phyloP scores from a whole-genome alignment of 2,888 invertebrate genomes.

The Lycaena phlaeas region DNA sequence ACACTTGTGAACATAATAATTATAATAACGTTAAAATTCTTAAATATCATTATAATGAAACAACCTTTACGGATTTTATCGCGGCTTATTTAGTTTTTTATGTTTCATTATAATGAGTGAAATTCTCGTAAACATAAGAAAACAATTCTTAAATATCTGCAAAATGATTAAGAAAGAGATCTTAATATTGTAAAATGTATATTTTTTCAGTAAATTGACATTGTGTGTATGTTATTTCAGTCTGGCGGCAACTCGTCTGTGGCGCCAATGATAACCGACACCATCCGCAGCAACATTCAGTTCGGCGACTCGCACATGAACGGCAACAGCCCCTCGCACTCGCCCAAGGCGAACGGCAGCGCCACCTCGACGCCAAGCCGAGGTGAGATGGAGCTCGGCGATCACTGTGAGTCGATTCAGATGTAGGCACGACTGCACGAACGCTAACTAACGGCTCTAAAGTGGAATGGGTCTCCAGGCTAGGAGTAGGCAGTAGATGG shows the following conservation, averaged over 20 bases:
- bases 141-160: too few relatives aligned
- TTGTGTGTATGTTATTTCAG: slow-evolving; percentile 35
- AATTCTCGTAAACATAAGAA: too few relatives aligned
- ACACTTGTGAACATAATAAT: too few relatives aligned
- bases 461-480: background rate
- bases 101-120: too few relatives aligned
- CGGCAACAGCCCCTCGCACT: slow-evolving; percentile 44
- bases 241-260: slow-evolving; percentile 48
- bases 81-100: too few relatives aligned
- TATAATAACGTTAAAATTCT: too few relatives aligned
- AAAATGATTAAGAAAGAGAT: too few relatives aligned
- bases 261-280: slow-evolving; percentile 72
- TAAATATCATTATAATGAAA: too few relatives aligned
- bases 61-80: too few relatives aligned
- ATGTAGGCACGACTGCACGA: slow-evolving; percentile 44
- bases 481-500: too few relatives aligned
- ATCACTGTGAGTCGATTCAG: slow-evolving; percentile 60
- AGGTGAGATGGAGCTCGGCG: slow-evolving; percentile 62
- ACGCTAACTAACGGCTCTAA: background rate
- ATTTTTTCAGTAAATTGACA: too few relatives aligned
- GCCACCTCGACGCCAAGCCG: slow-evolving; percentile 59
- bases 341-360: slow-evolving; percentile 57
- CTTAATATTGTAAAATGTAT: too few relatives aligned
- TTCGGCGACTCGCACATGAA: slow-evolving; percentile 61
- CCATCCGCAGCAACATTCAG: slow-evolving; percentile 75